These are phyloP conservation scores for Helobdella robusta DNA, from an alignment of 2,888 invertebrate species.

Conservation along the genomic window DNA sequence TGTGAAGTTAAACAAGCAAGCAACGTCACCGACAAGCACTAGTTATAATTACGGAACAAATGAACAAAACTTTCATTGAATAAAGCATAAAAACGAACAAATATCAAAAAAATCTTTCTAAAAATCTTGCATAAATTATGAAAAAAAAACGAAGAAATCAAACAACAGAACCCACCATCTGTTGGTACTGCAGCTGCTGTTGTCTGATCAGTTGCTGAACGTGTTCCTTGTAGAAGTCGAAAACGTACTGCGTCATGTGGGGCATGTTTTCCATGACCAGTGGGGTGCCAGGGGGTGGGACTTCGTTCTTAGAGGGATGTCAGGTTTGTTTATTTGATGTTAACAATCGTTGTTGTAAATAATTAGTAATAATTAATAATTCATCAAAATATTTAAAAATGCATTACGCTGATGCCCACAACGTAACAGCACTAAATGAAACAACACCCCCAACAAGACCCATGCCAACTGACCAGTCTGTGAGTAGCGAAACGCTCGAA, in stretches of 20 bases:
- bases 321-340: not conserved
- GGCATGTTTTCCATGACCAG: constrained; percentile 74
- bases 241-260: constrained; percentile 88
- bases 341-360: not conserved
- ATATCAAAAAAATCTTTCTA: no score
- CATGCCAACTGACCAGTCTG: constrained; percentile 52
- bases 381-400: not conserved
- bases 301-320: constrained; percentile 7
- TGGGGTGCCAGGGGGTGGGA: constrained; percentile 41
- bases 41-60: not conserved
- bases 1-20: no score
- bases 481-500: constrained; percentile 66
- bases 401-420: no score
- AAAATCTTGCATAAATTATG: no score
- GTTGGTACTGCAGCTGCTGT: not conserved
- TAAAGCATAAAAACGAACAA: no score
- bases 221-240: constrained; percentile 64
- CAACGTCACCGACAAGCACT: no score
- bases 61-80: no score
- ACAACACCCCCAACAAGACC: no score
- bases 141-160: not conserved
- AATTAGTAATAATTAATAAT: not conserved
- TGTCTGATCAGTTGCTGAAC: constrained; percentile 27
- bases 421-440: no score
- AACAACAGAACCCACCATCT: constrained; percentile 1